Evolutionary conservation across 2,797 vertebrate genomes (phyloP), one percentile per base, ranked within the genome.

Genomic region (Podargus strigoides): DNA sequence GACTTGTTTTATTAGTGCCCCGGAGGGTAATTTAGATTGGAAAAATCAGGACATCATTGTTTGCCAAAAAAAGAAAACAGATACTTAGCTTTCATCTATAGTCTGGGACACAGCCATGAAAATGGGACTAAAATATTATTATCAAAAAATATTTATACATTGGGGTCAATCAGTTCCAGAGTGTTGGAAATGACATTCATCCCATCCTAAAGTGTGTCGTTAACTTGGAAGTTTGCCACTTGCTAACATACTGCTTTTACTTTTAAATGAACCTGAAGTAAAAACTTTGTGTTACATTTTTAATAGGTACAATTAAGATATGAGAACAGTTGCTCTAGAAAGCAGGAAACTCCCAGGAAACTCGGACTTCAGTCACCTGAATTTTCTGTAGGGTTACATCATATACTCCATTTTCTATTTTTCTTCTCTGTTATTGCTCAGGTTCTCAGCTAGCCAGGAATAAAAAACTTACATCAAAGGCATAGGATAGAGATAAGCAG

Each of bases 1-100:
- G 83, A 91, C 83, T 96, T 64, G 44, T 96, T 97, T 97, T 97
- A 97, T 94, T 97, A 75, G 85, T 96, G 69, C 66, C 84, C 77
- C 92, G 50, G 92, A 91, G 95, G 81, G 72, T 46, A 93, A 94
- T 77, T 96, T 74, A 96, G 97, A 97, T 93, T 95, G 87, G 70
- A 93, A 97, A 96, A 96, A 96, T 90, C 59, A 95, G 66, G 76
- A 94, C 81, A 85, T 95, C 94, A 88, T 87, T 94, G 82, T 95
- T 95, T 95, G 85, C 90, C 95, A 86, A 93, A 94, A 96, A 93
- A 91, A 89, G 68, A 93, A 92, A 96, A 77, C 78, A 97, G 87
- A 95, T 93, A 83, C 91, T 94, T 86, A 87, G 14, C 90, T 69
- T 96, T 95, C 91, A 76, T 92, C 85, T 89, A 53, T 82, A 88